Percentiles rank a stretch among this genome's conserved stretches.
These are phyloP conservation scores for Hippoglossus hippoglossus DNA, from an alignment of 2,797 vertebrate species.

Conservation along the genomic window DNA sequence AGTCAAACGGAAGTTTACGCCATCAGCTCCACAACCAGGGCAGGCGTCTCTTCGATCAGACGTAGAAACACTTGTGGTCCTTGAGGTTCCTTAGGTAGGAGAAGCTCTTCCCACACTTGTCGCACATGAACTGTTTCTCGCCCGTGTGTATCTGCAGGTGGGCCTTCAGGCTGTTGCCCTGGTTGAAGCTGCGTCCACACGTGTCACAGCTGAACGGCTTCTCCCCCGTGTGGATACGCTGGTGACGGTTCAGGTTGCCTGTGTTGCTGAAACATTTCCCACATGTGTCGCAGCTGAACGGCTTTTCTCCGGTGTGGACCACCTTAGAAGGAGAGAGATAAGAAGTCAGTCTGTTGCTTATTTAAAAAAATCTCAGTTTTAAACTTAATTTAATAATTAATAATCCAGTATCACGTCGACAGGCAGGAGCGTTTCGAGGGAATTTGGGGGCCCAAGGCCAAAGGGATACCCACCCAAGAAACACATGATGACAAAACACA, in stretches of 20 bases:
- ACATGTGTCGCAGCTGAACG: conserved; percentile 79
- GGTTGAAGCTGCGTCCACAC: conserved; percentile 83
- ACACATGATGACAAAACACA: no score
- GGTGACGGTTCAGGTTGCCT: conserved; percentile 83
- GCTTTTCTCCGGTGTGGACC: conserved; percentile 81
- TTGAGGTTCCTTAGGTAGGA: conserved; percentile 83
- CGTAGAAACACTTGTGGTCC: conserved; percentile 83
- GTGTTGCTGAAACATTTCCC: conserved; percentile 80
- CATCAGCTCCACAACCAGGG: background rate
- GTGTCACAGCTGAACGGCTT: conserved; percentile 81
- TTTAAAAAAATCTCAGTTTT: background rate
- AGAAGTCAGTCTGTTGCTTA: background rate
- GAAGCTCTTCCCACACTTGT: conserved; percentile 84
- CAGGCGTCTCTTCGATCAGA: conserved; percentile 38
- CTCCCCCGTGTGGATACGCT: conserved; percentile 83
- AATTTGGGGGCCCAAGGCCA: no score
- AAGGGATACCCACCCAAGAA: no score
- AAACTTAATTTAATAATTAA: background rate
- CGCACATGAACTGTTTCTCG: conserved; percentile 83
- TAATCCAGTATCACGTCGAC: no score
- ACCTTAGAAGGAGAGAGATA: conserved; percentile 31
- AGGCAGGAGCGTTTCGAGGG: no score
- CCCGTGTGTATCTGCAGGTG: conserved; percentile 84
- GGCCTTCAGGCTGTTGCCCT: conserved; percentile 85
- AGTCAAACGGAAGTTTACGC: background rate